Evolutionary conservation across 2,113 vertebrate species (phyloP).

Genomic region (Machaerirhynchus nigripectus): DNA sequence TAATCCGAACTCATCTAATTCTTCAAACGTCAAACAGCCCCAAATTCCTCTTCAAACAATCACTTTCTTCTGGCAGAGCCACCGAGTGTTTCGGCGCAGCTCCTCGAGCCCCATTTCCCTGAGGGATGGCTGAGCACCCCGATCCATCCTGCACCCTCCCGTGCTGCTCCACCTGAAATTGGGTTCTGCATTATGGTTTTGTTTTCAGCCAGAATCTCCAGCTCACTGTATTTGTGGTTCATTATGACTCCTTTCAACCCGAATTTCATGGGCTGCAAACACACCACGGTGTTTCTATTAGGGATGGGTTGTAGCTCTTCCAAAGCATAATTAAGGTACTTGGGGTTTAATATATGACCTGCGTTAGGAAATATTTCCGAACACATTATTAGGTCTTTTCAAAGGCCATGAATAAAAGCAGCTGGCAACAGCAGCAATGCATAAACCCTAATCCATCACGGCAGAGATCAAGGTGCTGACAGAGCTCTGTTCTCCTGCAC

Average conservation of each 20-base stretch:
- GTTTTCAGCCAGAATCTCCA: neutral
- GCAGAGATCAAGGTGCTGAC: conserved; percentile 2
- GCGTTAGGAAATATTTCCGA: neutral
- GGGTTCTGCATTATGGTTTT: neutral
- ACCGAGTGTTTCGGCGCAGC: rapidly evolving
- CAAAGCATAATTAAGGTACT: conserved; percentile 38
- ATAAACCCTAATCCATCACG: neutral
- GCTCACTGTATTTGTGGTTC: neutral
- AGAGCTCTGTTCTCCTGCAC: neutral
- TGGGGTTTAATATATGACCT: neutral
- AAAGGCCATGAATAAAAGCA: neutral
- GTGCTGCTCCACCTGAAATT: neutral
- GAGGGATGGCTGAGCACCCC: neutral
- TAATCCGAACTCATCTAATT: neutral
- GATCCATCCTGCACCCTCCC: neutral
- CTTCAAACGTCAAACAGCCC: neutral
- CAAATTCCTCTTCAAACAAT: neutral
- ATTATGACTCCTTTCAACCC: neutral
- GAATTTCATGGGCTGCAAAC: neutral
- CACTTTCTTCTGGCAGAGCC: neutral
- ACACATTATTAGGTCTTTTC: conserved; percentile 11
- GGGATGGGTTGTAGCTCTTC: conserved; percentile 4
- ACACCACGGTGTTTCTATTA: neutral
- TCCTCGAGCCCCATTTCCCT: neutral
- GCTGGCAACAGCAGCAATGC: conserved; percentile 2